phyloP scores from a whole-genome alignment of 53 echinoderm and acorn worm genomes.

The Astropecten irregularis region DNA sequence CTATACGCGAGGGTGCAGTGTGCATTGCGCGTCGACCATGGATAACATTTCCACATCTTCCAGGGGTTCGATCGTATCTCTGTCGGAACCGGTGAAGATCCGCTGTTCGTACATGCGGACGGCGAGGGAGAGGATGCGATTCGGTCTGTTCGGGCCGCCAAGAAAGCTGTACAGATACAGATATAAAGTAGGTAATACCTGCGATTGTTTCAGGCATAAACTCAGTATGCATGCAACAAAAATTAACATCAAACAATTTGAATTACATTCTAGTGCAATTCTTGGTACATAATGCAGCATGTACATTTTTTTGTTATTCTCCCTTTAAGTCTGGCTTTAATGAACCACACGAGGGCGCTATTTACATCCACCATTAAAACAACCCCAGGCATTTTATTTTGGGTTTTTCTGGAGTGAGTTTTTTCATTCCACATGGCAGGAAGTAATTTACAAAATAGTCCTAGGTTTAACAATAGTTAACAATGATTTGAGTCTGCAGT shows the following conservation, averaged over 20 bases:
- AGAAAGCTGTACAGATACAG: constrained; percentile 1
- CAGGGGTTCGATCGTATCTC: constrained; percentile 17
- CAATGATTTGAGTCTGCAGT: too few species aligned
- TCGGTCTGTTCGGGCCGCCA: constrained; percentile 52
- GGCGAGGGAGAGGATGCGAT: constrained; percentile 67
- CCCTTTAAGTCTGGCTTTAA: not conserved
- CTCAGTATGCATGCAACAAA: not conserved
- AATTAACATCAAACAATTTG: too few species aligned
- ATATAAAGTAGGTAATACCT: constrained; percentile 9
- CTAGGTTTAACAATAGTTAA: too few species aligned
- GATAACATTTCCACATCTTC: constrained; percentile 40
- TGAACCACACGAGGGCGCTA: constrained; percentile 26
- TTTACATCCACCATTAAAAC: not conserved
- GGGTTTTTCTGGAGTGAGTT: too few species aligned
- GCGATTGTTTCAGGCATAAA: not conserved
- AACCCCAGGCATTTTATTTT: too few species aligned
- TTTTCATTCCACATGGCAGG: too few species aligned
- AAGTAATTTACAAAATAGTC: too few species aligned
- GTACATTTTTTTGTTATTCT: not conserved
- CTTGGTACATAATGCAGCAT: not conserved
- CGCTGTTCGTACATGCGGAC: constrained; percentile 70
- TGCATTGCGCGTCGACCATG: constrained; percentile 5
- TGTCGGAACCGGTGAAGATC: constrained; percentile 63
- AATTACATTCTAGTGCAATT: too few species aligned
- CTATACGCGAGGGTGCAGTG: not conserved